Evolutionary conservation across 2,797 vertebrate genomes (phyloP).

Genomic region (Acipenser oxyrinchus): DNA sequence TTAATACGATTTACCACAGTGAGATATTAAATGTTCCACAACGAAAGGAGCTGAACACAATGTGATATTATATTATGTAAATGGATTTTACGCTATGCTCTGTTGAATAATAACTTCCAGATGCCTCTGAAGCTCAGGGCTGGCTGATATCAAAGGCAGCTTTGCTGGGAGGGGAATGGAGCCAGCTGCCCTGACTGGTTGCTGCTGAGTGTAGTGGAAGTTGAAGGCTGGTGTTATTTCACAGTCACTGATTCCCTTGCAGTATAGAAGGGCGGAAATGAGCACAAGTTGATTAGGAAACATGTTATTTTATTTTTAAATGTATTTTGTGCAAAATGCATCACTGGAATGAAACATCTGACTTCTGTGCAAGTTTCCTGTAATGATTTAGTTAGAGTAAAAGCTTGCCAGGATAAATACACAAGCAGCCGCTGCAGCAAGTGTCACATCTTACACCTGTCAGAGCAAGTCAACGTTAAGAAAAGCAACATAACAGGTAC

Average conservation of each 20-base stretch:
- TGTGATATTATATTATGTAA: conserved; percentile 58
- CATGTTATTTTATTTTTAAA: too few species aligned
- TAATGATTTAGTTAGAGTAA: too few species aligned
- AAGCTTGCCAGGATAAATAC: too few species aligned
- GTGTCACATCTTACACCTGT: too few species aligned
- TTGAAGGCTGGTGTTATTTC: conserved; percentile 55
- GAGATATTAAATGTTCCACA: conserved; percentile 24
- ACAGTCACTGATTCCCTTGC: conserved; percentile 58
- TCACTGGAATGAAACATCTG: too few species aligned
- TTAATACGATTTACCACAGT: conserved; percentile 19
- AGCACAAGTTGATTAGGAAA: too few species aligned
- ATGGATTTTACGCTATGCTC: conserved; percentile 51
- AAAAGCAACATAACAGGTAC: too few species aligned
- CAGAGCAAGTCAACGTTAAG: too few species aligned
- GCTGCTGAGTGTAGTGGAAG: conserved; percentile 48
- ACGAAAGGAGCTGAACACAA: conserved; percentile 52
- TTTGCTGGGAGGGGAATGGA: conserved; percentile 46
- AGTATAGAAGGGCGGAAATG: conserved; percentile 18
- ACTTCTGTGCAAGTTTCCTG: too few species aligned
- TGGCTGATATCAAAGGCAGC: conserved; percentile 58
- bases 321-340: too few species aligned
- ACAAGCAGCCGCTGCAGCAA: too few species aligned
- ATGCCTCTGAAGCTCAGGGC: conserved; percentile 62
- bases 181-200: conserved; percentile 57
- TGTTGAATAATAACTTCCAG: conserved; percentile 67